Conservation (phyloP, 2,113 vertebrate species). For the Myrmophylax atrothorax region DNA sequence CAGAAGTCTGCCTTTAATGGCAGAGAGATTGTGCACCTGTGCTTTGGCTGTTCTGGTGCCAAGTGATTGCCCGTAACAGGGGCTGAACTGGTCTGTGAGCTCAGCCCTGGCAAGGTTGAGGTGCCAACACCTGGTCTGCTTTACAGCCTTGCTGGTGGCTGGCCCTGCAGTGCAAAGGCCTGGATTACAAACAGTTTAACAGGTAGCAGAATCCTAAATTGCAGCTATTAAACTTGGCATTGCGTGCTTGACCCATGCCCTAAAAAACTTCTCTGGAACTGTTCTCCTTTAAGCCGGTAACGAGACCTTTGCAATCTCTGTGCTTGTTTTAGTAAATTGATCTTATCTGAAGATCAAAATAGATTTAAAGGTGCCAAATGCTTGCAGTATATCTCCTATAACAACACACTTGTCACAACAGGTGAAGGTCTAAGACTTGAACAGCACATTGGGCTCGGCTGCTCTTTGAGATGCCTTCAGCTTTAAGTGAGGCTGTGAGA, state of each 20-base stretch:
- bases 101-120: background rate
- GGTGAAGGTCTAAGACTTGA: background rate
- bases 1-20: background rate
- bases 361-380: constrained; percentile 19
- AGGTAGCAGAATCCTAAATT: background rate
- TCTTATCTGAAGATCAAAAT: constrained; percentile 52
- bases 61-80: background rate
- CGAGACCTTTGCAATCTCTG: background rate
- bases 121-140: background rate
- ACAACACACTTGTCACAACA: background rate
- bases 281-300: background rate
- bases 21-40: background rate
- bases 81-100: background rate
- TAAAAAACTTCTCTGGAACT: background rate
- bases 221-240: background rate
- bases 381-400: background rate
- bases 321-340: constrained; percentile 12
- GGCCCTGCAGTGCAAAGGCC: background rate
- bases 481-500: background rate
- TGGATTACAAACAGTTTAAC: background rate
- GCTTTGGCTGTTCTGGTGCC: background rate
- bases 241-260: constrained; percentile 35
- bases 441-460: background rate
- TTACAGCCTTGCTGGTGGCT: background rate
- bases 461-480: background rate